Conservation (phyloP, 2,888 invertebrate genomes). For the Drosophila sordidula region DNA sequence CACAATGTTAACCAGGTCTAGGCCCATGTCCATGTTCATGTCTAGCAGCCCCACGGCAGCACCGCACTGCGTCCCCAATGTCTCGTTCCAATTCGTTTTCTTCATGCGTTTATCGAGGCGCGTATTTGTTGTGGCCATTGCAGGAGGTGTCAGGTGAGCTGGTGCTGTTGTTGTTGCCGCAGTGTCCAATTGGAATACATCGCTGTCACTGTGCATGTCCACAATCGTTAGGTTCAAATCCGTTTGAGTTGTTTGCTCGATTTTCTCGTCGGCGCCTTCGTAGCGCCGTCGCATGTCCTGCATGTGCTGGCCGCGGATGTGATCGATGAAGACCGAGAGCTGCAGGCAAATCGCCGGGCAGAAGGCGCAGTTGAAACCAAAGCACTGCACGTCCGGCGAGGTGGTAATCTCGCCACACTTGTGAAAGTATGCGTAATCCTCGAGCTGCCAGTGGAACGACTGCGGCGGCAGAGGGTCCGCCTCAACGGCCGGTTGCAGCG, state of each 20-base stretch:
- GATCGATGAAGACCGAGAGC: constrained; percentile 76
- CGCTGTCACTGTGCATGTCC: constrained; percentile 39
- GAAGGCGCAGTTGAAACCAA: constrained; percentile 80
- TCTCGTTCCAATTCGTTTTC: constrained; percentile 54
- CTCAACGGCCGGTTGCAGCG: constrained; percentile 43
- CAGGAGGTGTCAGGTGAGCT: background rate
- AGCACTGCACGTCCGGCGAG: constrained; percentile 78
- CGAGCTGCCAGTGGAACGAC: constrained; percentile 71
- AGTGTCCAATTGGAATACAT: constrained; percentile 19
- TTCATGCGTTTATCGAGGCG: constrained; percentile 35
- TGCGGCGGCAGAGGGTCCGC: constrained; percentile 35
- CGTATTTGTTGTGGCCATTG: constrained; percentile 39
- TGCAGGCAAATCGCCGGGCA: constrained; percentile 80
- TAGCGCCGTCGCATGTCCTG: constrained; percentile 75
- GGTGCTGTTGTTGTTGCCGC: constrained; percentile 4
- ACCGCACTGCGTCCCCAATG: background rate
- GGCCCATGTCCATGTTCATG: constrained; percentile 45
- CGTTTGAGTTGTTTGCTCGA: constrained; percentile 65
- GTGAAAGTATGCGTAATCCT: constrained; percentile 78
- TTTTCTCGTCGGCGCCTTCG: constrained; percentile 53
- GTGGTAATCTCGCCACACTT: constrained; percentile 82
- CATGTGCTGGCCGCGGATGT: constrained; percentile 73
- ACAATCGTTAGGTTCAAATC: constrained; percentile 59
- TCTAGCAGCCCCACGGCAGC: constrained; percentile 34
- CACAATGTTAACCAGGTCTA: constrained; percentile 49